These are phyloP conservation scores for Amyelois transitella DNA, from an alignment of 1,140 invertebrate species.

Conservation along the genomic window DNA sequence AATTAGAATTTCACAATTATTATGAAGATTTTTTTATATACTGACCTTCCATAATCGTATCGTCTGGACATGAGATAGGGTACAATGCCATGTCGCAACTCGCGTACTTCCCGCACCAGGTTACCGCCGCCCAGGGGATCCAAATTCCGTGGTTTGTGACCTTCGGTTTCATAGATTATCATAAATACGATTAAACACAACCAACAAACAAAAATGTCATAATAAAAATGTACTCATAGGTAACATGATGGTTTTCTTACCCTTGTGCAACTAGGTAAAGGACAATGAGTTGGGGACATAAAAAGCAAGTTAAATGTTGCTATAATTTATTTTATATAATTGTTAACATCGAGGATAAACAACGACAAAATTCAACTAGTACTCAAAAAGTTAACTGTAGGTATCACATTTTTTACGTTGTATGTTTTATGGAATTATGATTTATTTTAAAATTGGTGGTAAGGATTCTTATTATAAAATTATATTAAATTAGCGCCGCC, in stretches of 20 bases:
- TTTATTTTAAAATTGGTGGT: conserved; percentile 15
- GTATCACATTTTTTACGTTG: conserved; percentile 33
- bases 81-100: conserved; percentile 33
- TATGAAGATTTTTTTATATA: background rate
- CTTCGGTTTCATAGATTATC: conserved; percentile 19
- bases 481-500: conserved; percentile 63
- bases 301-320: conserved; percentile 19
- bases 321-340: conserved; percentile 14
- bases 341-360: conserved; percentile 25
- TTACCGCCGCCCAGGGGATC: conserved; percentile 43
- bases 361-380: conserved; percentile 26
- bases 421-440: conserved; percentile 15
- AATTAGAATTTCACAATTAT: background rate
- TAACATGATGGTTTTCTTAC: background rate
- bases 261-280: background rate
- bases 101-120: conserved; percentile 43
- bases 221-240: background rate
- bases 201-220: background rate
- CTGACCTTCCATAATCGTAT: conserved; percentile 41
- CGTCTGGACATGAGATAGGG: conserved; percentile 39
- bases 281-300: background rate
- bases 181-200: background rate
- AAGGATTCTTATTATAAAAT: conserved; percentile 28
- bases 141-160: conserved; percentile 43
- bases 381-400: conserved; percentile 1